phyloP scores from a whole-genome alignment of 1,140 invertebrate species.

The Panagrolaimus sp. region DNA sequence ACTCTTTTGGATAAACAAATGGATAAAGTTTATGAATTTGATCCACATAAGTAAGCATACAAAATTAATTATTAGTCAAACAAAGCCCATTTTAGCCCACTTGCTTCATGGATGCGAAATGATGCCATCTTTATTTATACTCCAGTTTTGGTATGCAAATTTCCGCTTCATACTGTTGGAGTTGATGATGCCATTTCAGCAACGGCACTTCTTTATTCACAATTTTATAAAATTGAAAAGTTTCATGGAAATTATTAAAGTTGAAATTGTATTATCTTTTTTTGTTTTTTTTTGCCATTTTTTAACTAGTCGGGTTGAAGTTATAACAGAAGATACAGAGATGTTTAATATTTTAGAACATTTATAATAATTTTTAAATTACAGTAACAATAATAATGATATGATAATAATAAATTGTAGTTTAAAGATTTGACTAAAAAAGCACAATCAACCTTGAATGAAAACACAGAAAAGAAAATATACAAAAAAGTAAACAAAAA shows the following conservation, averaged over 20 bases:
- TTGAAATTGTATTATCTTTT: neutral
- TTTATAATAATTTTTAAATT: no score
- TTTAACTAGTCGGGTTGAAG: conserved; percentile 4
- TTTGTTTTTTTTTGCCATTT: neutral
- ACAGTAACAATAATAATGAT: no score
- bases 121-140: conserved; percentile 62
- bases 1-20: conserved; percentile 59
- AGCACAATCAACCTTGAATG: no score
- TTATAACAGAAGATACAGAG: no score
- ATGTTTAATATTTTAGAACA: no score
- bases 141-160: conserved; percentile 63
- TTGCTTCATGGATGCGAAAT: conserved; percentile 60
- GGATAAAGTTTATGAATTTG: conserved; percentile 59
- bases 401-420: no score
- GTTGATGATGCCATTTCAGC: conserved; percentile 63
- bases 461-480: no score
- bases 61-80: conserved; percentile 46
- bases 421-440: no score
- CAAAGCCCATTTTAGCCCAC: conserved; percentile 49
- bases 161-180: conserved; percentile 62
- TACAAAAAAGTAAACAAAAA: no score
- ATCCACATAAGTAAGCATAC: conserved; percentile 53
- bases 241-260: neutral
- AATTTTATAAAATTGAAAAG: conserved; percentile 51
- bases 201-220: conserved; percentile 62